phyloP scores from a whole-genome alignment of 2,888 invertebrate genomes.

The Rhaphigaster nebulosa region DNA sequence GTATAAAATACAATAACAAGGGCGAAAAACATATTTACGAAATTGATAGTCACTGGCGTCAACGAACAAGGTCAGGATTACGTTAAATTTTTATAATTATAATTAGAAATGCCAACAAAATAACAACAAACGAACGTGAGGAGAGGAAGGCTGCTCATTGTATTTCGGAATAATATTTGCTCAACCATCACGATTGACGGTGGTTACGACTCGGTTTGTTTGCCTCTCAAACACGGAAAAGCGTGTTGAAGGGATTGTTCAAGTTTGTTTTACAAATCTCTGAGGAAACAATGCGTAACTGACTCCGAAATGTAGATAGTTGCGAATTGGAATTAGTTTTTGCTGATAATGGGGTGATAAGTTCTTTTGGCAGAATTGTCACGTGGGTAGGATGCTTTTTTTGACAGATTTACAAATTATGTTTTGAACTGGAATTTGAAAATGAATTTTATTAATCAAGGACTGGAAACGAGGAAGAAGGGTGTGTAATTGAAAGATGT shows the following conservation, averaged over 20 bases:
- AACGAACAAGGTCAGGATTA: not conserved
- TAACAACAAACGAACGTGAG: conserved; percentile 9
- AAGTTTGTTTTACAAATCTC: not conserved
- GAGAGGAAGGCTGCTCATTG: conserved; percentile 1
- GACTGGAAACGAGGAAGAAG: not conserved
- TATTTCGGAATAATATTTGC: conserved; percentile 30
- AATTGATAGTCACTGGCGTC: not conserved
- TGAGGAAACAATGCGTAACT: not conserved
- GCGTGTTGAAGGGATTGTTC: not conserved
- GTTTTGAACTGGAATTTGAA: not conserved
- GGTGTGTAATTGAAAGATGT: conserved; percentile 5
- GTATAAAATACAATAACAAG: not conserved
- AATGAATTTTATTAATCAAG: not conserved
- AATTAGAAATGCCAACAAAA: not conserved
- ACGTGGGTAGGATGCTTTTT: not conserved
- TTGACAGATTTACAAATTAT: not conserved
- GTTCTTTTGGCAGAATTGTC: not conserved
- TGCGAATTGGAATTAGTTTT: not conserved
- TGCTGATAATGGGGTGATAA: not conserved
- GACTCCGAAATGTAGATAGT: not conserved
- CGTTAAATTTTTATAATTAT: not conserved
- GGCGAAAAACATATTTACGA: not conserved
- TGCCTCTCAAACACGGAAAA: conserved; percentile 25
- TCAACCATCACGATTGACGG: conserved; percentile 23
- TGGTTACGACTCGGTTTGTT: not conserved